These are phyloP conservation scores for Norana najaformis DNA, from an alignment of 2,888 invertebrate genomes.

Conservation along the genomic window DNA sequence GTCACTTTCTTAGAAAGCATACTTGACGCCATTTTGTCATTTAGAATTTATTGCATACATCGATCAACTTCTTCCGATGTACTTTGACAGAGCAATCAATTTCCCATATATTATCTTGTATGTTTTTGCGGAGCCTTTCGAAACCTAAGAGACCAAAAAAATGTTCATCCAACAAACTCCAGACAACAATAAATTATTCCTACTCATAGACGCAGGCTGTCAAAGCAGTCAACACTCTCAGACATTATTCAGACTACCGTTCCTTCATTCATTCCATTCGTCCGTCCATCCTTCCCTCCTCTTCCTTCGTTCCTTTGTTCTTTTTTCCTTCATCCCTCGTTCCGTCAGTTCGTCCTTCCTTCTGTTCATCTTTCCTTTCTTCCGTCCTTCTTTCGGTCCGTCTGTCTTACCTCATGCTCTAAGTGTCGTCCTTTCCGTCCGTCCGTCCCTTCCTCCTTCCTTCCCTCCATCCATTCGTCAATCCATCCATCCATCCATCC, in stretches of 20 bases:
- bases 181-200: neutral
- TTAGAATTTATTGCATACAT: constrained; percentile 1
- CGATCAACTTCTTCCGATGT: neutral
- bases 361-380: neutral
- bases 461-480: too few relatives aligned
- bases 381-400: neutral
- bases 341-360: neutral
- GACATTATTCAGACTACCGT: neutral
- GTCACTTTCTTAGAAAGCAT: neutral
- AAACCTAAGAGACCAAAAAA: neutral
- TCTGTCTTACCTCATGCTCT: too few relatives aligned
- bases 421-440: neutral
- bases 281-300: too few relatives aligned
- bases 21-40: neutral
- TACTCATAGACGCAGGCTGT: neutral
- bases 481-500: too few relatives aligned
- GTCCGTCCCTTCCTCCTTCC: neutral
- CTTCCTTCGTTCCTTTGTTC: neutral
- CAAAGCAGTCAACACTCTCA: neutral
- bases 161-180: neutral
- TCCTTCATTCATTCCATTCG: too few relatives aligned
- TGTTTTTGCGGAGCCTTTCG: neutral
- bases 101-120: neutral
- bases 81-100: neutral
- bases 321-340: neutral